A percentile compares a stretch with the other conserved stretches of the same genome.
Conservation (phyloP, 2,888 invertebrate genomes). For the Mesorhabditis sp. region DNA sequence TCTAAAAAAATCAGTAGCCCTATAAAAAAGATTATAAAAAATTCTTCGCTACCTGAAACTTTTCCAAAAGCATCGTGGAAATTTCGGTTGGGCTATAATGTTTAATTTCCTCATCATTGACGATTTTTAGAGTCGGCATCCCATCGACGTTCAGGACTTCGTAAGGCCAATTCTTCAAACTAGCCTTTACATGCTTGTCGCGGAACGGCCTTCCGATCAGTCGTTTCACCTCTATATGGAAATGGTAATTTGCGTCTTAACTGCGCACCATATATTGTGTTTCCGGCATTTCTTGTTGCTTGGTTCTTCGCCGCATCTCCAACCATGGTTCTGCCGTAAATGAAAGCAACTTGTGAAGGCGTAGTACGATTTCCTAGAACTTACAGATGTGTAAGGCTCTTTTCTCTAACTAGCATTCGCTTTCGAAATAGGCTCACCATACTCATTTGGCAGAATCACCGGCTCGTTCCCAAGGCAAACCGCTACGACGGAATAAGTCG, state of each 20-base stretch:
- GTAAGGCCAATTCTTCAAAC: neutral
- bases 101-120: neutral
- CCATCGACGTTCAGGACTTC: neutral
- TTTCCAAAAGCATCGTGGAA: neutral
- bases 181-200: neutral
- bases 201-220: neutral
- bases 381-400: neutral
- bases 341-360: constrained; percentile 2
- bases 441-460: neutral
- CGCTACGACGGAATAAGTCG: neutral
- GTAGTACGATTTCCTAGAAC: neutral
- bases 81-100: neutral
- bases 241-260: no score
- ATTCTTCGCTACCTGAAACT: neutral
- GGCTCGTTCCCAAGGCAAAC: neutral
- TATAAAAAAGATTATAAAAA: neutral
- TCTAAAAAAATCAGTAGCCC: neutral
- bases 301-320: constrained; percentile 1
- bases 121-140: neutral
- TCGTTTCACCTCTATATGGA: neutral
- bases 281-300: neutral
- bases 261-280: neutral
- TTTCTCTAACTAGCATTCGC: neutral
- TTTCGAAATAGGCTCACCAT: neutral
- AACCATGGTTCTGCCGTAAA: neutral